A percentile compares a stretch with the other conserved stretches of the same genome.
Conservation (phyloP, 2,113 vertebrate species). For the Pomatostomus ruficeps region DNA sequence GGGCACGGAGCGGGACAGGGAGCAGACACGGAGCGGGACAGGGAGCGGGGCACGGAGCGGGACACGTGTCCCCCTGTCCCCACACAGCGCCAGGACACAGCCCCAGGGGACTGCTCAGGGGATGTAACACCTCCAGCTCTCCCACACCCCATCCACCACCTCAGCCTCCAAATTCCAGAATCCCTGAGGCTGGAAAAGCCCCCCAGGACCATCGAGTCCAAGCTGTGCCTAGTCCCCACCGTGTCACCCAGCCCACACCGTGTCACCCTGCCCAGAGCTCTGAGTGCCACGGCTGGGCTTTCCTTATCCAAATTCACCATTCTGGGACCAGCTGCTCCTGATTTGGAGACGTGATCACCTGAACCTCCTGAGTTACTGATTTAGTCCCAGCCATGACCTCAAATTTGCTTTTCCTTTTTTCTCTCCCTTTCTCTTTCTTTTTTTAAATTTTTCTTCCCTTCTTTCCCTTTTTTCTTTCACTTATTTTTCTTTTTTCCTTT, state of each 20-base stretch:
- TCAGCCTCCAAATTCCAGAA: neutral
- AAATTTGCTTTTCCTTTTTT: neutral
- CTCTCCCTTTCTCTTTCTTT: neutral
- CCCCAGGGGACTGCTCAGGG: neutral
- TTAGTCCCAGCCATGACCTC: neutral
- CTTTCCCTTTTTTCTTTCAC: neutral
- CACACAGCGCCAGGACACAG: rapidly evolving
- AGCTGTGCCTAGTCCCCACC: neutral
- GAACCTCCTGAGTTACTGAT: neutral
- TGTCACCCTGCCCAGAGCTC: too few relatives aligned
- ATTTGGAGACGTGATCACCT: neutral
- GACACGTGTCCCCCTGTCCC: neutral
- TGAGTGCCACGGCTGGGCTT: neutral
- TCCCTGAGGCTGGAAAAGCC: neutral
- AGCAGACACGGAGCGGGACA: too few relatives aligned
- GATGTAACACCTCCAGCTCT: neutral
- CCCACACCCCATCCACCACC: neutral
- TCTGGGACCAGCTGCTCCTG: neutral
- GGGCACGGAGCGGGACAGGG: too few relatives aligned
- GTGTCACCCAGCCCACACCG: neutral
- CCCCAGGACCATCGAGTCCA: neutral
- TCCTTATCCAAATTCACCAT: neutral
- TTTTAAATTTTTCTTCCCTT: neutral
- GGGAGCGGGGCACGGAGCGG: rapidly evolving
- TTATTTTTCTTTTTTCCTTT: neutral